Base-by-base conservation (phyloP, 2,888 invertebrate genomes). In the Ctena decussata region DNA sequence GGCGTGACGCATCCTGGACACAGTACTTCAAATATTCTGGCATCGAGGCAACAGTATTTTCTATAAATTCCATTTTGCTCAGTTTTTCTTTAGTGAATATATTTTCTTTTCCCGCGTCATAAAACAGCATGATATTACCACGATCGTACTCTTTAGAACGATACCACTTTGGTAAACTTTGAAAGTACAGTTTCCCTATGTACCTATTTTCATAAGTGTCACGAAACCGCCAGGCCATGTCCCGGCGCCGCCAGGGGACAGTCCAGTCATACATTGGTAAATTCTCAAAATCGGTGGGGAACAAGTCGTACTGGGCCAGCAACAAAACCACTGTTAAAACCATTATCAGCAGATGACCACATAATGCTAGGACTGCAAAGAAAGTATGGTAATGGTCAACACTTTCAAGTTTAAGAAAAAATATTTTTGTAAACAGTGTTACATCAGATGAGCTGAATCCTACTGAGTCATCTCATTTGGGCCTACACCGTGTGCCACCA, bases 261-360 rank as follows among this genome's bases (percentile, higher is more conserved):
- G 89, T 79, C 49, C 87, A 86, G 27, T 94, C 90, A 60, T 92
- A 91, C 84, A 94, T 90, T 0, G 94, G 93, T 18, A 93, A 80
- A n/a, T 70, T 82, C 35, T 88, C 89, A 60, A 93, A 93, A 49
- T 92, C 90, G 5, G 90, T 91, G 5, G 93, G 93, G 37, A 92
- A 90, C 24, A 93, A 76, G 76, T 92, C 89, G 77, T 89, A 93
- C 11, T 90, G 90, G 11, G 82, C 76, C 11, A 82, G 77, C 11
- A 92, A 15, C 30, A 92, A 76, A 37, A 87, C 82, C 1, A 83
- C 87, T 3, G 92, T 88, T 21, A 89, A 35, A 0, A 91, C 32
- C 11, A 87, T 81, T 18, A 91, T 77, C 0, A 89, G 71, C 21
- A 93, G 24, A 53, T 92, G 92, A 1, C 86, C 78, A 11, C 81